Evolutionary conservation across 2,113 vertebrate species (phyloP).

Genomic region (Pterocles orientalis): DNA sequence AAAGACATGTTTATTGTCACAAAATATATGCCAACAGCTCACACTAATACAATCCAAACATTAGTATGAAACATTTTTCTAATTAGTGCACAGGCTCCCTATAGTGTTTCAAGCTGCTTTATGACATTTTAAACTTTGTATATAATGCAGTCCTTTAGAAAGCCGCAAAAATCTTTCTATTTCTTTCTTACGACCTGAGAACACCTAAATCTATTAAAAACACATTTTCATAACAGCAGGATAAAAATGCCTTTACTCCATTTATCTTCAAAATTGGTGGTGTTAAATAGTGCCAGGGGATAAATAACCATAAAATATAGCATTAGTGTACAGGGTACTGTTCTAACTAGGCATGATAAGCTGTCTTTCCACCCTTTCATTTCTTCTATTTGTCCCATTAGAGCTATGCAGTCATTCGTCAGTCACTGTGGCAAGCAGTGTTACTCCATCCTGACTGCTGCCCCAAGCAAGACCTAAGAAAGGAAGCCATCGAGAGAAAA

Average conservation of each 20-base stretch:
- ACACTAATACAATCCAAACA: constrained; percentile 69
- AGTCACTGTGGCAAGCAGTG: constrained; percentile 7
- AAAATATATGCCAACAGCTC: constrained; percentile 55
- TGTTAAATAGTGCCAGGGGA: constrained; percentile 66
- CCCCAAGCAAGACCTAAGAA: background rate
- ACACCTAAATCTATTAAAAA: constrained; percentile 70
- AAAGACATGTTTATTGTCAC: constrained; percentile 54
- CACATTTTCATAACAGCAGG: constrained; percentile 68
- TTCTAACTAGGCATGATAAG: constrained; percentile 57
- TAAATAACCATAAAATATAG: constrained; percentile 75
- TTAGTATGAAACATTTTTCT: constrained; percentile 71
- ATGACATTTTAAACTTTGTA: constrained; percentile 82
- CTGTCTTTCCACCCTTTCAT: constrained; percentile 50
- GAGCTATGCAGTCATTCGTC: constrained; percentile 40
- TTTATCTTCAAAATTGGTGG: constrained; percentile 67
- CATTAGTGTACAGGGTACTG: constrained; percentile 49
- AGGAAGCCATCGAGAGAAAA: background rate
- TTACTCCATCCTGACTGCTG: background rate
- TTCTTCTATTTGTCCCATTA: constrained; percentile 67
- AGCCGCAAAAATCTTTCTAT: constrained; percentile 52
- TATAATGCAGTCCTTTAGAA: constrained; percentile 79
- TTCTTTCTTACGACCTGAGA: constrained; percentile 51
- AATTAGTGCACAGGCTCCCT: constrained; percentile 71
- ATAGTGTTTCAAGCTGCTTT: constrained; percentile 80
- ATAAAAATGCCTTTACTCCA: constrained; percentile 69